phyloP scores from a whole-genome alignment of 2,888 invertebrate species.

The Stramonita haemastoma region DNA sequence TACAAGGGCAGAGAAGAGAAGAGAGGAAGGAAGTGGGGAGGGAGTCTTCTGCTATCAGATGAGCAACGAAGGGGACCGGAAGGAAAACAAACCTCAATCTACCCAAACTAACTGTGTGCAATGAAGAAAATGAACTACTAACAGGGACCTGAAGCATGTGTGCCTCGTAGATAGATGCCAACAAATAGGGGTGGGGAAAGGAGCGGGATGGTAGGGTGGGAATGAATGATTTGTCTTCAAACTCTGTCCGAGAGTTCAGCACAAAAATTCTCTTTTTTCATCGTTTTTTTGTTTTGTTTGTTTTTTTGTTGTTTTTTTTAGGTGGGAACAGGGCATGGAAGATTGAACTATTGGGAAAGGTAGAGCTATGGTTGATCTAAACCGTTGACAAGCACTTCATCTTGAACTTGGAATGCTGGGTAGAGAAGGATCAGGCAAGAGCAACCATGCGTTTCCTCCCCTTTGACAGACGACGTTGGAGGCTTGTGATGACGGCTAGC shows the following conservation, averaged over 20 bases:
- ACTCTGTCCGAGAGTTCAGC: no score
- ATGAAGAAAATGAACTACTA: no score
- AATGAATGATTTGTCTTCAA: not conserved
- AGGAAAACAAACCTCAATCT: no score
- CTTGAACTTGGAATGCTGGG: constrained; percentile 48
- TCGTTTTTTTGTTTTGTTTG: no score
- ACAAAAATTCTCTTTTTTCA: no score
- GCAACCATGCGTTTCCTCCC: constrained; percentile 22
- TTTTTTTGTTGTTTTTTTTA: not conserved
- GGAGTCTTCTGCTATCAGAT: no score
- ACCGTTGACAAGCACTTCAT: constrained; percentile 18
- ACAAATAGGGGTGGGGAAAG: not conserved
- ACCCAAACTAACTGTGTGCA: no score
- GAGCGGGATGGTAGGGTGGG: not conserved
- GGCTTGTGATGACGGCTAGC: constrained; percentile 8
- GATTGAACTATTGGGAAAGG: not conserved
- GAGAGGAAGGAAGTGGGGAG: no score
- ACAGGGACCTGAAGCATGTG: not conserved
- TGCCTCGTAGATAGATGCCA: not conserved
- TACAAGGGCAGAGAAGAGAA: no score
- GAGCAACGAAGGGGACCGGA: no score
- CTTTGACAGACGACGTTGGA: not conserved
- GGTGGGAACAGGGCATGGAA: not conserved
- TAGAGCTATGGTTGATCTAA: constrained; percentile 3
- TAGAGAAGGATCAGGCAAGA: constrained; percentile 7